Conservation (phyloP, 2,113 vertebrate genomes). For the Mormoops blainvillei region DNA sequence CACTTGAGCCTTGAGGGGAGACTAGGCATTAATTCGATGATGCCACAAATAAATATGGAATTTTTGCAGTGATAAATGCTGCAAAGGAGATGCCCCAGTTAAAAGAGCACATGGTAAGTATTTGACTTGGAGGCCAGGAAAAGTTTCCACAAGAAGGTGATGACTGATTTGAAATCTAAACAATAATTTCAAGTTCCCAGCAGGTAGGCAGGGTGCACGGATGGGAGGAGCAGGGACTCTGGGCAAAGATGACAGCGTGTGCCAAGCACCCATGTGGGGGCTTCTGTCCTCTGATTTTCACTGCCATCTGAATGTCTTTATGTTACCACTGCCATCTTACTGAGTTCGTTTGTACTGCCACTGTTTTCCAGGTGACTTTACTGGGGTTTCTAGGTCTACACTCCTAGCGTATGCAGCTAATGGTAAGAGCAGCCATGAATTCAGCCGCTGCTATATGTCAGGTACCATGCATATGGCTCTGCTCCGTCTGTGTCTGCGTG, state of each 20-base stretch:
- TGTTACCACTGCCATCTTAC: neutral
- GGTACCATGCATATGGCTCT: neutral
- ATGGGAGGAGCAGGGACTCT: neutral
- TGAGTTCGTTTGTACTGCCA: neutral
- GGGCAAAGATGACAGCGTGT: neutral
- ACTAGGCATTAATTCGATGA: neutral
- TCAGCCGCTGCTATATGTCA: neutral
- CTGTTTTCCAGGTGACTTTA: neutral
- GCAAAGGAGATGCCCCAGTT: neutral
- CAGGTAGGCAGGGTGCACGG: neutral
- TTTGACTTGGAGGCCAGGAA: neutral
- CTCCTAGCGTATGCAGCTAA: neutral
- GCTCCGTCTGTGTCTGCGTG: neutral
- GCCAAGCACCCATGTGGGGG: fast-evolving
- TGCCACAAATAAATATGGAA: neutral
- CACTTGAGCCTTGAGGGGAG: neutral
- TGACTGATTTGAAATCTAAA: neutral
- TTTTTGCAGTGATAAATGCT: neutral
- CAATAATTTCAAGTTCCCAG: neutral
- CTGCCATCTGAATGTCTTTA: neutral
- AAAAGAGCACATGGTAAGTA: neutral
- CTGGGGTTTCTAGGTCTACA: neutral
- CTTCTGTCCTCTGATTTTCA: neutral
- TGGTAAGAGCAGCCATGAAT: neutral
- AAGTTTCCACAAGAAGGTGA: neutral